phyloP scores from a whole-genome alignment of 2,797 vertebrate species.

The Anguilla megastoma region DNA sequence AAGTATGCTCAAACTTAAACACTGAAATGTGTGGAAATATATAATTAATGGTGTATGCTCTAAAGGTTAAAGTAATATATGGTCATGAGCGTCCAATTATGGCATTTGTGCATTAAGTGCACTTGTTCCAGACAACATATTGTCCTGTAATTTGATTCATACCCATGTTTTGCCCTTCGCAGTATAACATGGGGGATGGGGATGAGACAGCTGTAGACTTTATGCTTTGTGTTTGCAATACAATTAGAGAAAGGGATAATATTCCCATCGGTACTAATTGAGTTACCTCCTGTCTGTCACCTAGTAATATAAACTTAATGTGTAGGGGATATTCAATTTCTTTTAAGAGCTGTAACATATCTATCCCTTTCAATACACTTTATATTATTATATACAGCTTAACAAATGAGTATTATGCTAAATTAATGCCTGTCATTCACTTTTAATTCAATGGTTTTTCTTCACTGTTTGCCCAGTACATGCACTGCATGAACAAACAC shows the following conservation, averaged over 20 bases:
- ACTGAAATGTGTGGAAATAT: neutral
- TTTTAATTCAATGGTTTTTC: too few species aligned
- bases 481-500: too few species aligned
- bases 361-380: neutral
- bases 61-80: neutral
- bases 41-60: neutral
- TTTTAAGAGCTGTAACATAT: neutral
- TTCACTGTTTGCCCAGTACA: too few species aligned
- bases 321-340: conserved; percentile 14
- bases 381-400: too few species aligned
- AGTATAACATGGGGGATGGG: conserved; percentile 37
- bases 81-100: neutral
- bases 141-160: conserved; percentile 50
- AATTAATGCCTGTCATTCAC: too few species aligned
- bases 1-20: neutral
- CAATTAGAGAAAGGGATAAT: conserved; percentile 17
- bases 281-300: neutral
- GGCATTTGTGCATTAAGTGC: neutral
- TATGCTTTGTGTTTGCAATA: conserved; percentile 24
- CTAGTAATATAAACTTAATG: neutral
- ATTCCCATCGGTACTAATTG: neutral
- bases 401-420: too few species aligned
- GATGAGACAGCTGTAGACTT: conserved; percentile 40
- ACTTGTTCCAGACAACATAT: conserved; percentile 49
- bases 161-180: conserved; percentile 54